phyloP scores from a whole-genome alignment of 2,113 vertebrate species.

The Phylloscopus trochiloides region DNA sequence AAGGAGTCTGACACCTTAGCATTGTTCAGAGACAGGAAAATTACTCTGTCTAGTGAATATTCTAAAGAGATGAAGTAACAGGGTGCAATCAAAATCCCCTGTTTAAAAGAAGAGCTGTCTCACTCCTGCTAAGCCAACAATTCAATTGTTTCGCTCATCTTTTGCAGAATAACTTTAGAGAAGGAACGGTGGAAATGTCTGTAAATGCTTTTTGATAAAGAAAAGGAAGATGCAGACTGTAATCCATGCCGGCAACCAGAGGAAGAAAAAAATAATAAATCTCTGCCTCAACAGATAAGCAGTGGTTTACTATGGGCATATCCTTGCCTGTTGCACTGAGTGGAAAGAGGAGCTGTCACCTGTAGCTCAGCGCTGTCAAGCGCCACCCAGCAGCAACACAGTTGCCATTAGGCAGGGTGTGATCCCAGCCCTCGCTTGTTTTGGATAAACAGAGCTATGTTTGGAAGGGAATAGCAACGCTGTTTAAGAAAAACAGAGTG shows the following conservation, averaged over 20 bases:
- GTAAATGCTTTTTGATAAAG: background rate
- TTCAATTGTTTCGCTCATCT: background rate
- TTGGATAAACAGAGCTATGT: background rate
- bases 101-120: background rate
- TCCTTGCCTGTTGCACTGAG: background rate
- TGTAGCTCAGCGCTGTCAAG: background rate
- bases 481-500: background rate
- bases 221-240: background rate
- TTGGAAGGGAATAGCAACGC: background rate
- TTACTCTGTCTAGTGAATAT: constrained; percentile 49
- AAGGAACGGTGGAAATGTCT: background rate
- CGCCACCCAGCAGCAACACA: background rate
- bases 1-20: constrained; percentile 25
- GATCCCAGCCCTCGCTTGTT: background rate
- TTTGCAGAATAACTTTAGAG: background rate
- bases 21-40: constrained; percentile 39
- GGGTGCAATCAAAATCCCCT: background rate
- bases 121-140: background rate
- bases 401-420: background rate
- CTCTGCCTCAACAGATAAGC: background rate
- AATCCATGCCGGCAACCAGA: background rate
- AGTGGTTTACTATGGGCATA: background rate
- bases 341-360: background rate
- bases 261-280: background rate
- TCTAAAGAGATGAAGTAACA: constrained; percentile 51